A percentile compares a stretch with the other conserved stretches of the same genome.
Conservation (phyloP, 2,888 invertebrate genomes). For the Machimus atricapillus region DNA sequence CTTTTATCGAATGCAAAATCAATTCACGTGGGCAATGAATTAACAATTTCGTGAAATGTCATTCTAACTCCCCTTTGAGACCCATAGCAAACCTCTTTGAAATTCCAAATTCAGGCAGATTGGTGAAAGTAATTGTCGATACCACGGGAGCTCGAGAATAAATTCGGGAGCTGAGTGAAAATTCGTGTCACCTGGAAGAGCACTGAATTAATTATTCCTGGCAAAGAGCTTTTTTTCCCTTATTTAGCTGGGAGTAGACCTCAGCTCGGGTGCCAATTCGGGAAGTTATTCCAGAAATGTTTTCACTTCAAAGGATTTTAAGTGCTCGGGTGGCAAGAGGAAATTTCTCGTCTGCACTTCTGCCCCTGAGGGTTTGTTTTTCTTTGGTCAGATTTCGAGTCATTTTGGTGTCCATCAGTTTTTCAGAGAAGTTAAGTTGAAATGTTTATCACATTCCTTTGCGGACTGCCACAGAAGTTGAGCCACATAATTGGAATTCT, state of each 20-base stretch:
- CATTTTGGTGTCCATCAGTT: background rate
- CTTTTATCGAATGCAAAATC: conserved; percentile 2
- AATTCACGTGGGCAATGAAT: conserved; percentile 17
- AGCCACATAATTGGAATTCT: background rate
- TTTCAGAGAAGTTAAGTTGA: background rate
- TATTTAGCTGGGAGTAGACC: background rate
- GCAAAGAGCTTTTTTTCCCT: background rate
- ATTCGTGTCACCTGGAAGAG: conserved; percentile 41
- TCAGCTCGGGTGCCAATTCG: background rate
- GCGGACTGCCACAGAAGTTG: background rate
- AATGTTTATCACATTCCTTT: background rate
- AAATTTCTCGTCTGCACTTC: background rate
- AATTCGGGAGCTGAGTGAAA: conserved; percentile 42
- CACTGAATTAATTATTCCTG: conserved; percentile 20
- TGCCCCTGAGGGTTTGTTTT: background rate
- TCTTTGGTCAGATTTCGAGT: background rate
- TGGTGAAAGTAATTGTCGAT: conserved; percentile 21
- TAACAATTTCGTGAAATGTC: conserved; percentile 20
- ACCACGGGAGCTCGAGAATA: background rate
- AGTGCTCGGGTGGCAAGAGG: background rate
- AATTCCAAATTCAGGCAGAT: conserved; percentile 11
- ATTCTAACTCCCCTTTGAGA: background rate
- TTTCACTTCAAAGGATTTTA: conserved; percentile 1
- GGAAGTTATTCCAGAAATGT: conserved; percentile 18
- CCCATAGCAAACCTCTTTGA: background rate